phyloP scores from a whole-genome alignment of 2,888 invertebrate species.

The Calameuta pallipes region DNA sequence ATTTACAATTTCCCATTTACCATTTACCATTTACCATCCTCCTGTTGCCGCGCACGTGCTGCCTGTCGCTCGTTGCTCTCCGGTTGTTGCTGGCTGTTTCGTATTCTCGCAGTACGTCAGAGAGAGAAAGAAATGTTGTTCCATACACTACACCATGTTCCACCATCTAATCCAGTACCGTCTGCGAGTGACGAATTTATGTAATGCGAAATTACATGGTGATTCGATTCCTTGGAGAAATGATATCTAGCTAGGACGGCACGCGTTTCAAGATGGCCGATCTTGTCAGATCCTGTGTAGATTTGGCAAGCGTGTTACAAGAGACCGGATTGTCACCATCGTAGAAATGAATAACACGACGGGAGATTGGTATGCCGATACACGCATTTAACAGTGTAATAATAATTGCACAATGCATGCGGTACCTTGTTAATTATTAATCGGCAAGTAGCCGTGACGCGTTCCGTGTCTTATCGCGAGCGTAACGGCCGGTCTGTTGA shows the following conservation, averaged over 20 bases:
- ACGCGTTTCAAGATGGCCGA: background rate
- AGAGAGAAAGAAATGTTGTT: conserved; percentile 4
- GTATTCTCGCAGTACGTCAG: conserved; percentile 37
- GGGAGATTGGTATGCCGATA: background rate
- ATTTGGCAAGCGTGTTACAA: background rate
- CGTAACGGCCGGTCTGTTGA: background rate
- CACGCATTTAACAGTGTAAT: background rate
- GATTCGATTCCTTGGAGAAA: background rate
- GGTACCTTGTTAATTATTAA: background rate
- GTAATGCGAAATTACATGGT: background rate
- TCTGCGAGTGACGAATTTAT: background rate
- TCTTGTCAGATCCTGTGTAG: background rate
- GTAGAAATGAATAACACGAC: background rate
- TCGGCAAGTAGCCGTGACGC: background rate
- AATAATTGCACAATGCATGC: background rate
- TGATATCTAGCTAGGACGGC: background rate
- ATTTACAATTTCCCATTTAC: conserved; percentile 62
- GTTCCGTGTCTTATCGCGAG: background rate
- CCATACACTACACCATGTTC: background rate
- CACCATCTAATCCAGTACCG: background rate
- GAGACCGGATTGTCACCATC: background rate
- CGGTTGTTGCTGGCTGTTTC: conserved; percentile 24
- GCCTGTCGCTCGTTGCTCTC: conserved; percentile 22
- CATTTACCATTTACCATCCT: conserved; percentile 44
- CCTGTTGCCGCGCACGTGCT: conserved; percentile 36